Evolutionary conservation across 2,797 vertebrate genomes (phyloP), one percentile per base, ranked within the genome.

Genomic region (Hapalemur alaotrensis): DNA sequence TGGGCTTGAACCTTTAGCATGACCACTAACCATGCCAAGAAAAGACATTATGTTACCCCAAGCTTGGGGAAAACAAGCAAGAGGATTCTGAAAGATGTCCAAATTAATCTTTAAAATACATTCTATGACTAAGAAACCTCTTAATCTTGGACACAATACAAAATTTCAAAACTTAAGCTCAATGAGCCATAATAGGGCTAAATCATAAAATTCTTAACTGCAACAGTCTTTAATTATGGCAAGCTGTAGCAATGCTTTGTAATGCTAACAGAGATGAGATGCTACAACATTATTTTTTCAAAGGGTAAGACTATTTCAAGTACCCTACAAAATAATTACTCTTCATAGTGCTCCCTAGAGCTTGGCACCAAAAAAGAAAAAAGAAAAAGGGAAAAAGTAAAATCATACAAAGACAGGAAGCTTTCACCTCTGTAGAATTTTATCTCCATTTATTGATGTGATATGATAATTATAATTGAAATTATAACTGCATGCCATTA

Each of bases 191-290:
- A 96, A 95, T 95, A 95, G 82, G 83, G n/a, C 69, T 97, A 98
- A 98, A 98, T 98, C 97, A 96, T 96, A 97, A 98, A 98, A 94
- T 93, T 69, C 32, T 87, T 95, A 97, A 91, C 67, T 87, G 61
- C 59, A 97, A 18, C 48, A 97, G 65, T 52, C 61, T 98, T 98
- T 98, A 97, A 98, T 98, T 97, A 97, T 84, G 78, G 43, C n/a
- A 98, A 96, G 87, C 83, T 90, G 13, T 52, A 91, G 25, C 76
- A 38, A 92, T 83, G 75, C 78, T 98, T 97, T 95, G 87, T 87
- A 76, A 85, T 95, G 94, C 43, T 96, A 93, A 57, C 67, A 97
- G 85, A 92, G 52, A 95, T 54, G n/a, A 92, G 70, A 89, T 95
- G 65, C 69, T 95, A 48, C n/a, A 61, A 78, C 22, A 57, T 35